Percentiles rank a stretch among this genome's conserved stretches.
Conservation (phyloP, 2,797 vertebrate genomes). For the Lophotriccus pileatus region DNA sequence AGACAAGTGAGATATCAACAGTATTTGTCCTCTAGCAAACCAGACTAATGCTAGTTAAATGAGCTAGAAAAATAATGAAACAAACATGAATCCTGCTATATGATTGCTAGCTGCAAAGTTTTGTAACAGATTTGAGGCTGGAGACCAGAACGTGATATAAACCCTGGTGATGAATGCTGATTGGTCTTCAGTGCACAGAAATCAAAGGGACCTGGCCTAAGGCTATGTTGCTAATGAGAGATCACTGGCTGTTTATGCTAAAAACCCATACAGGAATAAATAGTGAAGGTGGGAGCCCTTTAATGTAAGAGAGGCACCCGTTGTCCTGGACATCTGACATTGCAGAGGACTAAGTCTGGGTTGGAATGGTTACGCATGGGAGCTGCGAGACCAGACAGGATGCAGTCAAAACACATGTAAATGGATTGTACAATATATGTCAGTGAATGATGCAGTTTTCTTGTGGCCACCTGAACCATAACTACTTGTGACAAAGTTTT, state of each 20-base stretch:
- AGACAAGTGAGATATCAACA: background rate
- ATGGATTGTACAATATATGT: background rate
- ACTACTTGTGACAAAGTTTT: background rate
- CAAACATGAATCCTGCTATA: background rate
- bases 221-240: background rate
- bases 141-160: background rate
- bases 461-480: background rate
- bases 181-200: background rate
- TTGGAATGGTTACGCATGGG: background rate
- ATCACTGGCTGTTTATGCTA: background rate
- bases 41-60: background rate
- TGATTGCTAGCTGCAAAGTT: background rate
- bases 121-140: background rate
- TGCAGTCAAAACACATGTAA: background rate
- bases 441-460: background rate
- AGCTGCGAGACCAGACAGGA: background rate
- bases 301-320: background rate
- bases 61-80: background rate
- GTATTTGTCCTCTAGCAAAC: background rate
- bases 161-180: background rate
- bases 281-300: fast-evolving
- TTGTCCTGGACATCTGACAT: background rate
- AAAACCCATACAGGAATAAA: background rate
- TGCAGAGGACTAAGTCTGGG: background rate
- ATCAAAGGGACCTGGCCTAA: background rate